Evolutionary conservation across 1,140 invertebrate species (phyloP).

Genomic region (Nephila pilipes): DNA sequence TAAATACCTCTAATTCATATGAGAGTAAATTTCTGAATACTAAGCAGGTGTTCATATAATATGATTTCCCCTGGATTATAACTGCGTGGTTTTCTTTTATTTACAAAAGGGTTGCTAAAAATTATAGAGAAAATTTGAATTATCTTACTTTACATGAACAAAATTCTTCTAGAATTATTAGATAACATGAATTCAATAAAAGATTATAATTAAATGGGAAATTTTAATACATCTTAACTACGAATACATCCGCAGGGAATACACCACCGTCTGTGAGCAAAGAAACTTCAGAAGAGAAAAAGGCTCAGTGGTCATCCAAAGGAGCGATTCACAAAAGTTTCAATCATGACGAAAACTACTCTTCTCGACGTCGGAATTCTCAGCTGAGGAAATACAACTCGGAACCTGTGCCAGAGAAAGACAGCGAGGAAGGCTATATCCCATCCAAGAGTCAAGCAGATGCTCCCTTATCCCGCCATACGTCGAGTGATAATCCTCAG

Average conservation of each 20-base stretch:
- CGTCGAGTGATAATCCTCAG: not conserved
- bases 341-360: slow-evolving; percentile 1
- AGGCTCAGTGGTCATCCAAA: slow-evolving; percentile 32
- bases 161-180: too few relatives aligned
- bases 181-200: too few relatives aligned
- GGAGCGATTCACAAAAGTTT: slow-evolving; percentile 65
- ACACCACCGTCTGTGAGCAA: not conserved
- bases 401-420: slow-evolving; percentile 40
- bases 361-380: not conserved
- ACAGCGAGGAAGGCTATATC: slow-evolving; percentile 8
- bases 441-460: slow-evolving; percentile 36
- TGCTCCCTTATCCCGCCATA: not conserved
- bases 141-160: too few relatives aligned
- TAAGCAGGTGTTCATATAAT: too few relatives aligned
- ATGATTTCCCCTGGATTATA: too few relatives aligned
- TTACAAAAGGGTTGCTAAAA: too few relatives aligned
- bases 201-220: too few relatives aligned
- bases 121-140: too few relatives aligned
- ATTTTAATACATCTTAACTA: too few relatives aligned
- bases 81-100: too few relatives aligned
- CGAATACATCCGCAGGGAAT: not conserved
- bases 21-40: too few relatives aligned
- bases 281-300: slow-evolving; percentile 18
- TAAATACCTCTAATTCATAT: too few relatives aligned
- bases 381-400: slow-evolving; percentile 62